Percentiles rank a stretch among this genome's conserved stretches.
These are phyloP conservation scores for Leptinotarsa tumamoca DNA, from an alignment of 2,888 invertebrate genomes.

Conservation along the genomic window DNA sequence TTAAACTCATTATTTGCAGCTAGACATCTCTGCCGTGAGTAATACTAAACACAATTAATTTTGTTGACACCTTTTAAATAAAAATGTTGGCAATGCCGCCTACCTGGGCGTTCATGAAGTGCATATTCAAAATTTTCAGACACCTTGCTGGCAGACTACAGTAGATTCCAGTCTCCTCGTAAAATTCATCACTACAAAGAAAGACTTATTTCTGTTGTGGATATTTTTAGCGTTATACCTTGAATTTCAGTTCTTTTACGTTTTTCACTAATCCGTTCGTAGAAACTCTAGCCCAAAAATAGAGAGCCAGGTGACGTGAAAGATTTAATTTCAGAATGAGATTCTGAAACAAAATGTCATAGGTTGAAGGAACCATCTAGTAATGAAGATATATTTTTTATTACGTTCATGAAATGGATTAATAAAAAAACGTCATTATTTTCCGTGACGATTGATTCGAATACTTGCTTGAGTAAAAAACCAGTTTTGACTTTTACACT, in stretches of 20 bases:
- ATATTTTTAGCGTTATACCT: constrained; percentile 21
- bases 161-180: constrained; percentile 22
- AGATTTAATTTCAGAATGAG: background rate
- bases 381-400: background rate
- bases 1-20: background rate
- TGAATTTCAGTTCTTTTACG: constrained; percentile 19
- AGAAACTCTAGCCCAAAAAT: constrained; percentile 21
- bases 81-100: constrained; percentile 30
- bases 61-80: constrained; percentile 25
- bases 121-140: constrained; percentile 30
- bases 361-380: background rate
- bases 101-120: constrained; percentile 29
- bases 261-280: constrained; percentile 13
- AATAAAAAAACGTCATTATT: background rate
- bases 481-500: no score
- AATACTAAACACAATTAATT: constrained; percentile 28
- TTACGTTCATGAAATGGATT: background rate
- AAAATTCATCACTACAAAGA: constrained; percentile 28
- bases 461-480: no score
- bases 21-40: background rate
- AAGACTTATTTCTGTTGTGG: constrained; percentile 23
- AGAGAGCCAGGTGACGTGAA: constrained; percentile 28
- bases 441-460: no score
- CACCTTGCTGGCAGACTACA: constrained; percentile 28
- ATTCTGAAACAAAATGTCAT: background rate